A percentile compares a stretch with the other conserved stretches of the same genome.
phyloP scores from a whole-genome alignment of 2,888 invertebrate genomes.

The Polydrusus cervinus region DNA sequence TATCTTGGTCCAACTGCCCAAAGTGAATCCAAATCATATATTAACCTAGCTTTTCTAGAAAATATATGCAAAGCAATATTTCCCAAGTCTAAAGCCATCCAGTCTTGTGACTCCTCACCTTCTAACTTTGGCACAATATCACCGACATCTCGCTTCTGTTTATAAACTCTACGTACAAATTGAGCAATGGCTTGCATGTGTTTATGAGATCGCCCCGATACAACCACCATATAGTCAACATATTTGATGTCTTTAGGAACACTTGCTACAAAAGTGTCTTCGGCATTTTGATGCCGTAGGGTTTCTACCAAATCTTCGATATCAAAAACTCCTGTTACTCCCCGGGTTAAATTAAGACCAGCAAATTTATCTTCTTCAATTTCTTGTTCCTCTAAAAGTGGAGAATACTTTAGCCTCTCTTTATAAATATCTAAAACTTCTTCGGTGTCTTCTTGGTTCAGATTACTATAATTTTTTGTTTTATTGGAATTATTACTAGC shows the following conservation, averaged over 20 bases:
- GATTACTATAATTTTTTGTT: slow-evolving; percentile 78
- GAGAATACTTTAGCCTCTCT: slow-evolving; percentile 71
- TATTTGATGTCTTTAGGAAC: slow-evolving; percentile 85
- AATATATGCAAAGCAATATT: slow-evolving; percentile 95
- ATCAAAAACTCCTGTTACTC: slow-evolving; percentile 89
- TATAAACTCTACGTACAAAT: slow-evolving; percentile 84
- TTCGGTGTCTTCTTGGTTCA: slow-evolving; percentile 80
- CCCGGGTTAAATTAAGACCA: slow-evolving; percentile 77
- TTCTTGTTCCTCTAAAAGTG: slow-evolving; percentile 69
- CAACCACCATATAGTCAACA: slow-evolving; percentile 89
- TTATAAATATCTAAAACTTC: slow-evolving; percentile 84
- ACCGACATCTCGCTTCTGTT: slow-evolving; percentile 77
- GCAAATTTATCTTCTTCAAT: slow-evolving; percentile 78
- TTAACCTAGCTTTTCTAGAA: slow-evolving; percentile 78
- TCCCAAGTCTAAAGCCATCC: slow-evolving; percentile 95
- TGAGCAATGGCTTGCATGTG: slow-evolving; percentile 85
- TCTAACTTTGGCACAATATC: slow-evolving; percentile 86
- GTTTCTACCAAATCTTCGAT: slow-evolving; percentile 88
- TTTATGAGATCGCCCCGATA: slow-evolving; percentile 81
- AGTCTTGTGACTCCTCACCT: slow-evolving; percentile 83
- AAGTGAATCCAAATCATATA: slow-evolving; percentile 91
- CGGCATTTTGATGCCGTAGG: slow-evolving; percentile 84
- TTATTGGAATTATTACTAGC: not conserved
- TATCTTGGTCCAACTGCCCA: slow-evolving; percentile 91
- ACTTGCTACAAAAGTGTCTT: slow-evolving; percentile 86